Evolutionary conservation across 2,888 invertebrate genomes (phyloP).

Genomic region (Achlya flavicornis): DNA sequence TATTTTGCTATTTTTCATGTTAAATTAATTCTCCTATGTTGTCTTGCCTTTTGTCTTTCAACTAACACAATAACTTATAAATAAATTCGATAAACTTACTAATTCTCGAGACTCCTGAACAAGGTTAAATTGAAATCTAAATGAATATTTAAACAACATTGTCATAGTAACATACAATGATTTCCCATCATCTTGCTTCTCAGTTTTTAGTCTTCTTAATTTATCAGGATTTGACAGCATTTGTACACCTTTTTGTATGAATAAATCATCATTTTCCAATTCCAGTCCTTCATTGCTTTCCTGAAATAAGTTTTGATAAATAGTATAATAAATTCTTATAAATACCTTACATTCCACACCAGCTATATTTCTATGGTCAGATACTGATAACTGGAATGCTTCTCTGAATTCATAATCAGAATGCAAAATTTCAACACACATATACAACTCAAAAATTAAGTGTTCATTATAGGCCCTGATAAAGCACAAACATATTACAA

Average conservation of each 20-base stretch:
- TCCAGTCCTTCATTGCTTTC: conserved; percentile 57
- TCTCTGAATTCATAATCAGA: too few relatives aligned
- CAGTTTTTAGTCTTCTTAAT: conserved; percentile 41
- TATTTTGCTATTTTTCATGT: too few relatives aligned
- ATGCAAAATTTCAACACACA: too few relatives aligned
- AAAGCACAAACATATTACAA: too few relatives aligned
- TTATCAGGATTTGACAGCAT: conserved; percentile 52
- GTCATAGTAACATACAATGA: conserved; percentile 42
- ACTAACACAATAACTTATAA: not conserved
- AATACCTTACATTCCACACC: too few relatives aligned
- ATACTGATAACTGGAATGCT: too few relatives aligned
- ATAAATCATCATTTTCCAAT: conserved; percentile 46
- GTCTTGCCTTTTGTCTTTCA: too few relatives aligned
- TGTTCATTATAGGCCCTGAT: too few relatives aligned
- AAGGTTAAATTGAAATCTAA: conserved; percentile 51
- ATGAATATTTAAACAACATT: conserved; percentile 49
- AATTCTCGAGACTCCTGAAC: conserved; percentile 52
- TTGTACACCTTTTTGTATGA: conserved; percentile 50
- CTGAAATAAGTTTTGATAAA: conserved; percentile 42
- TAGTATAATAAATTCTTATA: too few relatives aligned
- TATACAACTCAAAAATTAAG: not conserved
- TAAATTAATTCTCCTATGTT: too few relatives aligned
- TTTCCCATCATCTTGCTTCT: conserved; percentile 33
- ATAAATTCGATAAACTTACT: conserved; percentile 42
- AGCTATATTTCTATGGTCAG: too few relatives aligned